Evolutionary conservation across 2,888 invertebrate genomes (phyloP), one percentile per base, ranked within the genome.

Genomic region (Syrphus vitripennis): DNA sequence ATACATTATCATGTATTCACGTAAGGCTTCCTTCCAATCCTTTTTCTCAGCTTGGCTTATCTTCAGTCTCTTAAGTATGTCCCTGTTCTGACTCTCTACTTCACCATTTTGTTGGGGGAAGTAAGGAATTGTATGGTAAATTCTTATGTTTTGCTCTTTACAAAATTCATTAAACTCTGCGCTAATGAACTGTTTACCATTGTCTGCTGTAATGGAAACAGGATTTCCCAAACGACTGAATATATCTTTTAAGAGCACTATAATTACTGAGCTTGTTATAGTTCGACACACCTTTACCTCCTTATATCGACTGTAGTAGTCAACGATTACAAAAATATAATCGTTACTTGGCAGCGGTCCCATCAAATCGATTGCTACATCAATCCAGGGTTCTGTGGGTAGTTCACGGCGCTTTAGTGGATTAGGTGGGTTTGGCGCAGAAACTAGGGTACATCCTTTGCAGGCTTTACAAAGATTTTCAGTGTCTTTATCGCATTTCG

Each of bases 301-400:
- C 45, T 71, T 57, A 34, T 71, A 57, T 21, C 71, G 29, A 57
- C 71, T 71, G 31, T 42, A 63, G 26, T 63, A 63, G 63, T 63
- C 40, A n/a, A 40, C n/a, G 14, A 40, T 40, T 12, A 40, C 40
- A 40, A n/a, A 40, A 40, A 40, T 40, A n/a, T n/a, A 40, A n/a
- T 40, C n/a, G 14, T 40, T 40, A 5, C n/a, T 40, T 40, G 40
- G 40, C n/a, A 40, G n/a, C 40, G 40, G 40, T 1, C 40, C 40
- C 40, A 40, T 40, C n/a, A 40, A n/a, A 40, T 40, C 40, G n/a
- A 40, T 40, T 40, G 40, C 40, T 3, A 40, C 40, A 40, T 40
- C 40, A 40, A 16, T 45, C 45, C 45, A 45, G 2, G 45, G 45
- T 45, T 45, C 45, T 16, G 19, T 45, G 9, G 45, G 45, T 37